Evolutionary conservation across 2,797 vertebrate genomes (phyloP).

Genomic region (Vipera ursinii): DNA sequence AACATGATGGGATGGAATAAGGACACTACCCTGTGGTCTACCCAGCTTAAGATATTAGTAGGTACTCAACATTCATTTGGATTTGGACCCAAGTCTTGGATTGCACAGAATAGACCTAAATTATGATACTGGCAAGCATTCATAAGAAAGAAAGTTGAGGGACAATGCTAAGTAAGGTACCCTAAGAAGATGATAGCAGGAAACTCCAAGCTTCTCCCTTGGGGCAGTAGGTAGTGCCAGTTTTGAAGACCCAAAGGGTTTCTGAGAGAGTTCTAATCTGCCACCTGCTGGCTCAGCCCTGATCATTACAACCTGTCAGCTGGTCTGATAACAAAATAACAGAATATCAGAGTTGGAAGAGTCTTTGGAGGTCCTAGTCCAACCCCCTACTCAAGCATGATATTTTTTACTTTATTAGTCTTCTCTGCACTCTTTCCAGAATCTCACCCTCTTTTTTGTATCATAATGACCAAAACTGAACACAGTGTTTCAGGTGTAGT

Average conservation of each 20-base stretch:
- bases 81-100: neutral
- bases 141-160: neutral
- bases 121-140: neutral
- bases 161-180: neutral
- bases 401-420: too few relatives aligned
- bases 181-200: neutral
- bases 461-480: too few relatives aligned
- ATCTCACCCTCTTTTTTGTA: too few relatives aligned
- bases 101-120: neutral
- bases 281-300: neutral
- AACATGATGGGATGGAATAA: neutral
- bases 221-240: neutral
- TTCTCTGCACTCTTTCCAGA: too few relatives aligned
- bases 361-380: neutral
- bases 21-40: neutral
- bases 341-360: neutral
- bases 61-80: neutral
- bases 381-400: neutral
- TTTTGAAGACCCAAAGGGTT: neutral
- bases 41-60: neutral
- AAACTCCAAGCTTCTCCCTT: neutral
- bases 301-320: neutral
- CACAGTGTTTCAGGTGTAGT: too few relatives aligned
- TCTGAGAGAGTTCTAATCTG: neutral
- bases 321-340: neutral